Evolutionary conservation across 2,888 invertebrate genomes (phyloP).

Genomic region (Cyclophora albipunctata): DNA sequence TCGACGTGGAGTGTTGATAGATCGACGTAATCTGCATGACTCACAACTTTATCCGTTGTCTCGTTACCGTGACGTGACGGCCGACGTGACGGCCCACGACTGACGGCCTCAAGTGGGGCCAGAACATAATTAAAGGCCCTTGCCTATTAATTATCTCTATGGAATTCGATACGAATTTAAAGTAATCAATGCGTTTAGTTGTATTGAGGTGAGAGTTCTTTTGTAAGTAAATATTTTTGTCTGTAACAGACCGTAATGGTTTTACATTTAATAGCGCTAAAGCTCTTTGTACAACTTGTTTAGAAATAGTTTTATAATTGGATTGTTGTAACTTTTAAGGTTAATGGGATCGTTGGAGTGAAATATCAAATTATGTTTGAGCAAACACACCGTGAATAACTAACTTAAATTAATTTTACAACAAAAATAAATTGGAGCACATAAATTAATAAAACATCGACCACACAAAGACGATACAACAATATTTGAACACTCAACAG

Average conservation of each 20-base stretch:
- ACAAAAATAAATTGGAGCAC: too few species aligned
- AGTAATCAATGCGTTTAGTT: slow-evolving; percentile 2
- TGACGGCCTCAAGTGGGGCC: slow-evolving; percentile 32
- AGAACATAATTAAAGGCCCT: slow-evolving; percentile 32
- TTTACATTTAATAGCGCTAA: neutral
- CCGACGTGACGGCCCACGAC: slow-evolving; percentile 12
- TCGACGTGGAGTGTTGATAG: slow-evolving; percentile 4
- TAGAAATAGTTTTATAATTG: too few species aligned
- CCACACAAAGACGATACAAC: too few species aligned
- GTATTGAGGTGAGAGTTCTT: neutral
- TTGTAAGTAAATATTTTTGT: slow-evolving; percentile 30
- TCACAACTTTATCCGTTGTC: slow-evolving; percentile 23
- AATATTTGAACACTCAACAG: neutral
- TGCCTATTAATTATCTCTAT: slow-evolving; percentile 35
- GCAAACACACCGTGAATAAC: too few species aligned
- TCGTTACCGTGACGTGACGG: slow-evolving; percentile 19
- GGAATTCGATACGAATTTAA: slow-evolving; percentile 33
- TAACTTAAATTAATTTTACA: too few species aligned
- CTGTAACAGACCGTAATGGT: slow-evolving; percentile 10
- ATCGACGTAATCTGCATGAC: slow-evolving; percentile 23
- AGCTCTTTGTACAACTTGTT: too few species aligned
- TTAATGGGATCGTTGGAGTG: too few species aligned
- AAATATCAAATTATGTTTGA: too few species aligned
- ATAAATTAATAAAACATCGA: too few species aligned
- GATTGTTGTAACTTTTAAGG: too few species aligned